Percentiles rank a stretch among this genome's conserved stretches.
These are phyloP conservation scores for Nibea albiflora DNA, from an alignment of 2,113 vertebrate species.

Conservation along the genomic window DNA sequence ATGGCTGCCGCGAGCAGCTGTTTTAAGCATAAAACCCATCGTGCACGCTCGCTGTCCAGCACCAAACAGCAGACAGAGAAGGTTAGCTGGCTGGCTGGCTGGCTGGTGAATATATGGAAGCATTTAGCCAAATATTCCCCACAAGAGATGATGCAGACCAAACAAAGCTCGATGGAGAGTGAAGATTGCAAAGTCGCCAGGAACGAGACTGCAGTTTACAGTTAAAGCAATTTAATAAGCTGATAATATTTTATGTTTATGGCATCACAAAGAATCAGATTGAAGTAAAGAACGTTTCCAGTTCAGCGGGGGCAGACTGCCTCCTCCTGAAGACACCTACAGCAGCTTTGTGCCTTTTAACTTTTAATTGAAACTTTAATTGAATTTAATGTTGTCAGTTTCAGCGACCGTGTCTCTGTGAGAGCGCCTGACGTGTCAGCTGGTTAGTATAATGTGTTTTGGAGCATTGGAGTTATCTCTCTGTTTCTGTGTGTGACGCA, in stretches of 20 bases:
- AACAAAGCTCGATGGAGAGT: neutral
- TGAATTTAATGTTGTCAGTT: neutral
- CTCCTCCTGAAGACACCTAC: too few relatives aligned
- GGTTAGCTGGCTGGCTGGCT: neutral
- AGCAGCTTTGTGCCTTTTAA: neutral
- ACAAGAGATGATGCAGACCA: neutral
- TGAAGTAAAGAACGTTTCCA: neutral
- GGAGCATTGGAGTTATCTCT: neutral
- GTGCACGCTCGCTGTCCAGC: neutral
- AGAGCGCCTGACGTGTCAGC: neutral
- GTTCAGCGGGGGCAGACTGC: neutral
- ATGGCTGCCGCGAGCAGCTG: neutral
- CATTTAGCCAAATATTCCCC: neutral
- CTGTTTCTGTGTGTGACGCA: too few relatives aligned
- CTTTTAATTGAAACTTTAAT: neutral
- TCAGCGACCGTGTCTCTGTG: neutral
- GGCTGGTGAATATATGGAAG: neutral
- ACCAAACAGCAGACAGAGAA: neutral
- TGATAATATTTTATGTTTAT: neutral
- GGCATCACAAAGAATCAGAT: neutral
- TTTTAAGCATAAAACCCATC: neutral
- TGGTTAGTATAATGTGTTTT: neutral
- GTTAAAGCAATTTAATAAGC: neutral
- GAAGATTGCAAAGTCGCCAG: neutral
- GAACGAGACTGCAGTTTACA: neutral